These are phyloP conservation scores for Calycopis cecrops DNA, from an alignment of 1,140 invertebrate species.

Conservation along the genomic window DNA sequence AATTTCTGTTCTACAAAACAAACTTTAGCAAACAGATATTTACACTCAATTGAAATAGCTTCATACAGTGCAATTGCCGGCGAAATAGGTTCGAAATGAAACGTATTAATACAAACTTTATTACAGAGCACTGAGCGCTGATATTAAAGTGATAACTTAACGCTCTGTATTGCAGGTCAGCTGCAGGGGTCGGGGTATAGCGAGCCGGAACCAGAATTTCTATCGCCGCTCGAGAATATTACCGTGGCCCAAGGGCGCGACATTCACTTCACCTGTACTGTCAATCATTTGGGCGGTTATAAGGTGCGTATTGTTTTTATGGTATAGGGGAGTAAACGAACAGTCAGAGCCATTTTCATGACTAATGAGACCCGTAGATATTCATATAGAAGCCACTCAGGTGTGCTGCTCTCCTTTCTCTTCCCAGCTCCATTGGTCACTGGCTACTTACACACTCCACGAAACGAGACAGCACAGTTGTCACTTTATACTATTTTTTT, in stretches of 20 bases:
- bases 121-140: constrained; percentile 28
- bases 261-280: constrained; percentile 90
- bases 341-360: too few species aligned
- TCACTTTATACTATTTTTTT: too few species aligned
- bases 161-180: constrained; percentile 50
- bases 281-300: constrained; percentile 89
- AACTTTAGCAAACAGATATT: constrained; percentile 8
- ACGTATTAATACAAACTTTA: constrained; percentile 27
- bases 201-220: constrained; percentile 81
- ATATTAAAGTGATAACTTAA: constrained; percentile 49
- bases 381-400: too few species aligned
- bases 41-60: constrained; percentile 16
- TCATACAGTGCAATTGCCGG: constrained; percentile 10
- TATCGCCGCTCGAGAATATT: constrained; percentile 89
- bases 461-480: too few species aligned
- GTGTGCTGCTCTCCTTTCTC: too few species aligned
- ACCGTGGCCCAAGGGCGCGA: constrained; percentile 91
- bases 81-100: constrained; percentile 25
- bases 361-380: too few species aligned
- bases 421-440: too few species aligned
- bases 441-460: too few species aligned
- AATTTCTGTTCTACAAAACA: too few species aligned
- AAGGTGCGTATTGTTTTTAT: constrained; percentile 77
- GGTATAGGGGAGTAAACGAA: too few species aligned
- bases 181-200: constrained; percentile 60